Conservation (phyloP, 2,797 vertebrate species). For the Labroides dimidiatus region DNA sequence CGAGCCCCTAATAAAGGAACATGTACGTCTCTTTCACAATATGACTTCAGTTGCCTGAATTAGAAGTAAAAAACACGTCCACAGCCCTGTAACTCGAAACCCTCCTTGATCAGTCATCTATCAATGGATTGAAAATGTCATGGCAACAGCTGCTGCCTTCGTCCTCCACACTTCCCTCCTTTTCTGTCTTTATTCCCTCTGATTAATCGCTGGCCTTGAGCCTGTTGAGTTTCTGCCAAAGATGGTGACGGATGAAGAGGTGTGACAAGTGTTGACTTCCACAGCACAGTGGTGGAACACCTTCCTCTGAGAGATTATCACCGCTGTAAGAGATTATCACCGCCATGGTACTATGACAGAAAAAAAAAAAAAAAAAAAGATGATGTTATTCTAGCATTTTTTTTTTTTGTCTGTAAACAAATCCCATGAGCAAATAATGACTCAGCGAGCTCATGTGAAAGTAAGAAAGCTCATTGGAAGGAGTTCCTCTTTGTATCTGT, state of each 20-base stretch:
- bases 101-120: slow-evolving; percentile 27
- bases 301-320: slow-evolving; percentile 38
- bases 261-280: slow-evolving; percentile 34
- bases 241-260: slow-evolving; percentile 51
- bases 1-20: too few relatives aligned
- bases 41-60: slow-evolving; percentile 9
- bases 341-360: slow-evolving; percentile 3
- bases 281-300: slow-evolving; percentile 32
- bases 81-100: slow-evolving; percentile 15
- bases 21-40: too few relatives aligned
- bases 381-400: slow-evolving; percentile 13
- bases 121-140: slow-evolving; percentile 58
- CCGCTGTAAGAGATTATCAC: slow-evolving; percentile 13
- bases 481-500: neutral
- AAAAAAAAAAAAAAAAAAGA: slow-evolving; percentile 9
- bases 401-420: slow-evolving; percentile 6
- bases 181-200: slow-evolving; percentile 51
- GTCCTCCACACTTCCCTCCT: slow-evolving; percentile 49
- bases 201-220: slow-evolving; percentile 70
- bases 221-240: slow-evolving; percentile 53
- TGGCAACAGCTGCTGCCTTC: slow-evolving; percentile 64
- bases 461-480: neutral
- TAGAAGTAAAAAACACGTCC: neutral
- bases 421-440: neutral
- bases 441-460: neutral